Evolutionary conservation across 2,888 invertebrate species (phyloP), one percentile per base, ranked within the genome.

Genomic region (Papilio gigon): DNA sequence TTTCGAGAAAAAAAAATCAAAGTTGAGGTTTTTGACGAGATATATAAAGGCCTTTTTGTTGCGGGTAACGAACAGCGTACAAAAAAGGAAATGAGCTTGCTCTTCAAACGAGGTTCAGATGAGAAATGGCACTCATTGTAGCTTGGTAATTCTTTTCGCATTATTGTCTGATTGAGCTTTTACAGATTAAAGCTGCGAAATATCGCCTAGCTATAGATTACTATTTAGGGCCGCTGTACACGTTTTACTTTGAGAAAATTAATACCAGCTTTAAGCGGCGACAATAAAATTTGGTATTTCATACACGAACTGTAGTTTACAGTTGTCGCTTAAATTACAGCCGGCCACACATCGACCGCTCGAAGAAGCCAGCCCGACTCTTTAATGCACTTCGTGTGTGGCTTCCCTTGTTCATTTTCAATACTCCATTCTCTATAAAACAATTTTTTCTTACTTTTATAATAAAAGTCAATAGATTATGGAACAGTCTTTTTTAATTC

Each of bases 11-110:
- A 53, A 47, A 4, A 37, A 53, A 37, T n/a, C 11, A 37, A 40
- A 65, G 14, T 40, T 4, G 53, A 56, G 35, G 33, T 65, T 40
- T 64, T 40, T 14, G 37, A 65, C 27, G 40, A 27, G 37, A 27
- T 30, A 50, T 50, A 65, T 17, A 56, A 62, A 40, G 27, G n/a
- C n/a, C n/a, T 35, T 58, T 58, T 58, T 58, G 58, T 42, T 58
- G 42, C 42, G 65, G 58, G 27, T 58, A 58, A 65, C 58, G 42
- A 58, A 42, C 42, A 42, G 42, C 56, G 27, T 56, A 33, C 56
- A 42, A 58, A 65, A 65, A 65, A 58, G 58, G 65, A 65, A 65
- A 65, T 65, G 58, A 65, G 65, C 30, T 42, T 65, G 53, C 44
- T 44, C 58, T 65, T 56, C 42, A 65, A 44, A 42, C 58, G 42